Base-by-base conservation (phyloP, 1,140 invertebrate species). In the Monomorium pharaonis region DNA sequence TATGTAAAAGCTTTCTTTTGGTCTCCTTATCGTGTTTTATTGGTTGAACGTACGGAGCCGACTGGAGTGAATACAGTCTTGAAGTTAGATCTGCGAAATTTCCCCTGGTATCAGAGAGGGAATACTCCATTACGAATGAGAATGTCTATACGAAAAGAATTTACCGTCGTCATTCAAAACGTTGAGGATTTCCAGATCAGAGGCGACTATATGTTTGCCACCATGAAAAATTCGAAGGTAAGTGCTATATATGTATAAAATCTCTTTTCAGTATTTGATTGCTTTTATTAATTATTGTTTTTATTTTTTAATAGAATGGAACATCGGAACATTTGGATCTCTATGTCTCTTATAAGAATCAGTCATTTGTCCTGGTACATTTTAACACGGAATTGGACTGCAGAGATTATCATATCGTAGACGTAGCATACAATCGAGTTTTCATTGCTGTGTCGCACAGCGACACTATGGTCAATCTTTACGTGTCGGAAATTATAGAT, bases 131-230 rank as follows among this genome's bases (percentile, higher is more conserved):
- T 24, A 12, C 67, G 78, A 42, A 12, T 44, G 10, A 69, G 42
- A 51, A 3, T 24, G 14, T 60, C 83, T 3, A 27, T 77, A 51
- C 63, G 80, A n/a, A 58, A 42, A 7, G 54, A 67, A 21, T 88
- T 84, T 0, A 24, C 7, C 4, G 14, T 78, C 14, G 76, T 90
- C 2, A 74, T 88, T 14, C 93, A 63, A 83, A 96, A 97, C 86
- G 97, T 98, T 7, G 96, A 97, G 91, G 97, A 98, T 90, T 98
- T 99, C 94, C 97, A 98, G 92, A 96, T 98, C 3, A 97, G 96
- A 92, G 97, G 97, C 9, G 97, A 98, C 86, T 98, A 97, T 92
- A 97, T 98, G 96, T 98, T 99, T 95, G 98, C 97, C 0, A 97
- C 97, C 0, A 97, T 95, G 89, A 96, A 96, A 51, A 72, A 65